phyloP scores from a whole-genome alignment of 2,888 invertebrate species.

The Pristionchus exspectatus region DNA sequence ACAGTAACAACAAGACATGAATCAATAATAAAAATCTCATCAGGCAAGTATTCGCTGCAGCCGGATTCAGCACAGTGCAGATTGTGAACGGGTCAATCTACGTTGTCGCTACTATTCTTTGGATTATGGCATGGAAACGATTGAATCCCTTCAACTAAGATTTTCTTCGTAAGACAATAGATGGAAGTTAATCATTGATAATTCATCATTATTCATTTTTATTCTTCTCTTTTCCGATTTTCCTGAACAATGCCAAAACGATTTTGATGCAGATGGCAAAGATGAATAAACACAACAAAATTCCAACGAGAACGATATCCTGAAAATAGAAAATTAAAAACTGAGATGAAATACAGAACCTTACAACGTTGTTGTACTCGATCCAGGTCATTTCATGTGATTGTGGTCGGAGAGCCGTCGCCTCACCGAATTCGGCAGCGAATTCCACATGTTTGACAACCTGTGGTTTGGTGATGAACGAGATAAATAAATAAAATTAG shows the following conservation, averaged over 20 bases:
- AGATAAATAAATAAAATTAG: not conserved
- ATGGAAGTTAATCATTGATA: not conserved
- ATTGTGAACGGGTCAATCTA: not conserved
- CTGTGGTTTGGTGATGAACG: not conserved
- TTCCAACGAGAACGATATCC: not conserved
- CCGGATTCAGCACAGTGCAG: not conserved
- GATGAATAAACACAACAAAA: not conserved
- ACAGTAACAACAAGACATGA: not conserved
- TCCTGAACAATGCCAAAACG: not conserved
- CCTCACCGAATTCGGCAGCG: conserved; percentile 56
- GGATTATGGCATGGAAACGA: not conserved
- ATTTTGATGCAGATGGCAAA: not conserved
- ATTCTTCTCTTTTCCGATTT: not conserved
- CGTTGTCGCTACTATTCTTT: not conserved
- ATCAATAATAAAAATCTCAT: not conserved
- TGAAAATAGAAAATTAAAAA: not conserved
- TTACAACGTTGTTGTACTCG: conserved; percentile 11
- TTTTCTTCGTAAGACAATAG: not conserved
- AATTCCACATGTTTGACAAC: conserved; percentile 53
- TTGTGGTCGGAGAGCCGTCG: not conserved
- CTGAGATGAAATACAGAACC: not conserved
- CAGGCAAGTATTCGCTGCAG: not conserved
- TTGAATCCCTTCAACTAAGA: not conserved
- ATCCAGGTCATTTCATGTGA: conserved; percentile 45
- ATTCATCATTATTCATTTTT: not conserved